phyloP scores from a whole-genome alignment of 2,888 invertebrate genomes.

The Microctonus brassicae region DNA sequence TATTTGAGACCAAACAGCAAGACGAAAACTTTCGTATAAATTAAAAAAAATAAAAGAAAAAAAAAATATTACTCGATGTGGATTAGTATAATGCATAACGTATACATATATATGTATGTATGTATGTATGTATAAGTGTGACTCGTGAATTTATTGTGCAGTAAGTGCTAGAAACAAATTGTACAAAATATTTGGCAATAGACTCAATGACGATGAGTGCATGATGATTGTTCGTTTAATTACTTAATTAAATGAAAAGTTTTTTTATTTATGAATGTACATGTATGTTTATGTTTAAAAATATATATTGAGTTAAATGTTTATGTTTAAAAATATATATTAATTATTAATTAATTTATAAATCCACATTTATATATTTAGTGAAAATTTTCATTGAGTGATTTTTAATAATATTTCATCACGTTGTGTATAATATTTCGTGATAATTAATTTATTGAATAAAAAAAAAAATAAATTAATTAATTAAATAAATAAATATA shows the following conservation, averaged over 20 bases:
- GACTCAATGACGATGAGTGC: not conserved
- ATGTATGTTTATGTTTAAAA: no score
- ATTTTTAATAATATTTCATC: no score
- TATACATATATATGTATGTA: not conserved
- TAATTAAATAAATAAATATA: no score
- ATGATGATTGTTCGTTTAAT: constrained; percentile 28
- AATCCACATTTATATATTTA: no score
- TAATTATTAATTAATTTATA: no score
- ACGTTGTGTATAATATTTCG: no score
- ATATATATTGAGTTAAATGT: no score
- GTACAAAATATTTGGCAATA: constrained; percentile 4
- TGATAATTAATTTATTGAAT: no score
- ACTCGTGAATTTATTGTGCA: constrained; percentile 22
- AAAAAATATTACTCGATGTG: not conserved
- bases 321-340: no score
- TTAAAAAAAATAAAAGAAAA: no score
- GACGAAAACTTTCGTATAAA: not conserved
- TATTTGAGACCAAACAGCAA: constrained; percentile 52
- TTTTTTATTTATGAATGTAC: not conserved
- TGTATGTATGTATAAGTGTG: constrained; percentile 38
- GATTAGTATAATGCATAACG: not conserved
- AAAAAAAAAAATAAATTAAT: no score
- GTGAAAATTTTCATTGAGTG: no score
- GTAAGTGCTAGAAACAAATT: not conserved
- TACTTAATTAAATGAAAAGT: constrained; percentile 22